Evolutionary conservation across 2,888 invertebrate genomes (phyloP), one percentile per base, ranked within the genome.

Genomic region (Bellardia bayeri): DNA sequence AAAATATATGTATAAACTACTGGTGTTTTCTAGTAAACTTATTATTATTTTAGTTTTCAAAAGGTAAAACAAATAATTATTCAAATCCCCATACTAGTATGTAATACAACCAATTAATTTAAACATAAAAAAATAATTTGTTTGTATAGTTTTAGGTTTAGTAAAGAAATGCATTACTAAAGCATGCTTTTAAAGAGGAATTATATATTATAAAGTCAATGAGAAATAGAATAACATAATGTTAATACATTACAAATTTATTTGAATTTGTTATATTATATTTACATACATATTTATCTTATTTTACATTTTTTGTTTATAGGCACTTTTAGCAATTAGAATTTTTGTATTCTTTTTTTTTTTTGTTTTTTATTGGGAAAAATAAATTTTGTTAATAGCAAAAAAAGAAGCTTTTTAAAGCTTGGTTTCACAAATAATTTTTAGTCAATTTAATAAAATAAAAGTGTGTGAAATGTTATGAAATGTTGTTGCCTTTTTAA

Each of bases 301-400:
- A 71, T 78, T 76, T 82, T 76, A 82, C 54, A 78, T 58, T 68
- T 68, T 81, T 81, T 68, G 14, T 85, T 74, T 82, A 69, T 87
- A 87, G 87, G 87, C 87, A 87, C 87, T 87, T 87, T 86, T 87
- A 87, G 81, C 87, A 87, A 82, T 84, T 87, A 82, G 16, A 85
- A 82, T 68, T 86, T 71, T 66, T 40, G 72, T 49, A 37, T 66
- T 7, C 40, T 7, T 54, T 76, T 54, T 23, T 51, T 49, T 75
- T 37, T 7, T 40, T 13, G n/a, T 33, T 71, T 63, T 42, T 56
- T 78, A 51, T 16, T 9, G 33, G 37, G 74, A 51, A 49, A 79
- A 72, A 58, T 66, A 33, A 78, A 68, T 66, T 68, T 49, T 58
- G 61, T 33, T 37, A 64, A 61, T n/a, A 63, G 33, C 40, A 13